These are phyloP conservation scores for Phenganax marumi DNA, from an alignment of 92 coral and sea anemone species.

Conservation along the genomic window DNA sequence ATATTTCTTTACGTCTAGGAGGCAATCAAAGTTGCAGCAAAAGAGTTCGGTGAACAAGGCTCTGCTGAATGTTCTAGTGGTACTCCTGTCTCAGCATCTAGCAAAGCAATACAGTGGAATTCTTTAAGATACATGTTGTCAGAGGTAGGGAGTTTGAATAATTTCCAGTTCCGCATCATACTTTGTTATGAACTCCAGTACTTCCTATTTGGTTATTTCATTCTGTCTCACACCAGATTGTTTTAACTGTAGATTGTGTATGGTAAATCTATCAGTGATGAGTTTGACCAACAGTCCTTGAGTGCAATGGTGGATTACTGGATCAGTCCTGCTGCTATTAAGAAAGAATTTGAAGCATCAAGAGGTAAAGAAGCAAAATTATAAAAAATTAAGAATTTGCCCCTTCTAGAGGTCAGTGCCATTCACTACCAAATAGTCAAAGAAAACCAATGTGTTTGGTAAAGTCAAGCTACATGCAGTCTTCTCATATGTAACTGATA, in stretches of 20 bases:
- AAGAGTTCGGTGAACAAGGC: slow-evolving; percentile 64
- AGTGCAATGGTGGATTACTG: slow-evolving; percentile 96
- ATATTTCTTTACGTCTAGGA: slow-evolving; percentile 44
- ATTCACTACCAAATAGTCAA: no score
- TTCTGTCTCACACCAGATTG: not conserved
- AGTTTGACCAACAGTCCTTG: slow-evolving; percentile 94
- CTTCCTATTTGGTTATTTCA: not conserved
- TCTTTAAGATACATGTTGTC: slow-evolving; percentile 88
- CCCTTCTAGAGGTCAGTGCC: no score
- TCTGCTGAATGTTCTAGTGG: slow-evolving; percentile 50
- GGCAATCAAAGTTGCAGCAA: slow-evolving; percentile 80
- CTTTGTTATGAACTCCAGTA: no score
- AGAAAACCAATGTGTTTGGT: no score
- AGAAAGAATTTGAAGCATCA: slow-evolving; percentile 94
- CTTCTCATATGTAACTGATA: no score
- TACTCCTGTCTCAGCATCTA: slow-evolving; percentile 53
- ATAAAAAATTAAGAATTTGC: no score
- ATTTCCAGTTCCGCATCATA: not conserved
- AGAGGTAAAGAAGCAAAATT: slow-evolving; percentile 59
- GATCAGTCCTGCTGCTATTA: slow-evolving; percentile 99
- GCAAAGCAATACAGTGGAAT: slow-evolving; percentile 90
- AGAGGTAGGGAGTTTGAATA: slow-evolving; percentile 62
- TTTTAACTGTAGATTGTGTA: slow-evolving; percentile 70
- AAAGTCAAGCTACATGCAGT: no score
- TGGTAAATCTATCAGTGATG: slow-evolving; percentile 83